Evolutionary conservation across 2,888 invertebrate genomes (phyloP), one percentile per base, ranked within the genome.

Genomic region (Platycheirus rosarum): DNA sequence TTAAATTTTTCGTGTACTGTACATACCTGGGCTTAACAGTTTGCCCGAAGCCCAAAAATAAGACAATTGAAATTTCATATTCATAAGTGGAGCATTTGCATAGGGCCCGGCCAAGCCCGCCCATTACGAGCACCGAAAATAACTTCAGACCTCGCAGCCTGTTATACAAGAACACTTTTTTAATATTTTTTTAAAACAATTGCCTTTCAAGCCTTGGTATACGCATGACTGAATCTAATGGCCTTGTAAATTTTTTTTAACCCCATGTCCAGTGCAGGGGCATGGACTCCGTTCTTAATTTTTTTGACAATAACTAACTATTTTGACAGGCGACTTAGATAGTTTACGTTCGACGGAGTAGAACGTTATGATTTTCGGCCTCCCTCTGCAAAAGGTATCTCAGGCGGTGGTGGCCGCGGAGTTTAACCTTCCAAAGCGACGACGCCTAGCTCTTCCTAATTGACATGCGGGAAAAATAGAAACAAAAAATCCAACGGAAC

Each of bases 331-430:
- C 26, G 20, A 44, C 66, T 71, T 65, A 48, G 44, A 65, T 75
- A 75, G 46, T 53, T 68, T 53, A 44, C 18, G 42, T 62, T 82
- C 82, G 82, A 11, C 82, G 8, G 68, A 82, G 82, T 82, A 82
- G 82, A 82, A 82, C 82, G 82, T 63, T 82, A 82, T 82, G 82
- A 82, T 82, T 82, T 79, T 82, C 49, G 23, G 32, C 32, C 14
- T 35, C 35, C 53, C 20, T 55, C 20, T n/a, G n/a, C n/a, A n/a
- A n/a, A 23, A 23, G 23, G 23, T 23, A 23, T n/a, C n/a, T n/a
- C n/a, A n/a, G n/a, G n/a, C n/a, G n/a, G n/a, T n/a, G n/a, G n/a
- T n/a, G n/a, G n/a, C n/a, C n/a, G n/a, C n/a, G n/a, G n/a, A n/a
- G n/a, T n/a, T n/a, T n/a, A n/a, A n/a, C 29, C 42, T 60, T 23